Conservation (phyloP, 2,113 vertebrate genomes). For the Tapirus terrestris region DNA sequence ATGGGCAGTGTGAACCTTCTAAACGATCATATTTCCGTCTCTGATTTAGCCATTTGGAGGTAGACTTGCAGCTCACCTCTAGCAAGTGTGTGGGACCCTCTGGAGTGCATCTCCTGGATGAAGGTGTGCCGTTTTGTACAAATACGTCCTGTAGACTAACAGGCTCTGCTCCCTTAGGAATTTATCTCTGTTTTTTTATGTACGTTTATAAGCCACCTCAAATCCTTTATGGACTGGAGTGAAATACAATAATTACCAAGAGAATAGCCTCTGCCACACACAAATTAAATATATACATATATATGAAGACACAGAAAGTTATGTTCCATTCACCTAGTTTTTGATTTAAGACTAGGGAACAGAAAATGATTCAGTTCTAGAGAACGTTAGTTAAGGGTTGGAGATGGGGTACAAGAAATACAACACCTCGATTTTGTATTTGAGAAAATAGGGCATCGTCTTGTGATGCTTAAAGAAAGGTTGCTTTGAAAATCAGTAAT, state of each 20-base stretch:
- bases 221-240: not conserved
- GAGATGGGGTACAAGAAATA: not conserved
- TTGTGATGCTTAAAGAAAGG: not conserved
- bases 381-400: not conserved
- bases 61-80: not conserved
- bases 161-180: not conserved
- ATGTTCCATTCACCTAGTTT: not conserved
- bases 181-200: not conserved
- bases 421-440: not conserved
- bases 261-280: rapidly evolving
- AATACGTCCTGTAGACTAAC: not conserved
- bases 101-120: not conserved
- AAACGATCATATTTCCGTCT: not conserved
- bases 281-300: not conserved
- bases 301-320: not conserved
- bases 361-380: not conserved
- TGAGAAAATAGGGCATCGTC: not conserved
- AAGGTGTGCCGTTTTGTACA: not conserved
- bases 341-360: not conserved
- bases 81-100: not conserved
- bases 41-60: not conserved
- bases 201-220: not conserved
- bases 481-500: not conserved
- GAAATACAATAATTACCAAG: not conserved
- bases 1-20: not conserved